A percentile compares a stretch with the other conserved stretches of the same genome.
phyloP scores from a whole-genome alignment of 1,140 invertebrate species.

The Drosophila trapezifrons region DNA sequence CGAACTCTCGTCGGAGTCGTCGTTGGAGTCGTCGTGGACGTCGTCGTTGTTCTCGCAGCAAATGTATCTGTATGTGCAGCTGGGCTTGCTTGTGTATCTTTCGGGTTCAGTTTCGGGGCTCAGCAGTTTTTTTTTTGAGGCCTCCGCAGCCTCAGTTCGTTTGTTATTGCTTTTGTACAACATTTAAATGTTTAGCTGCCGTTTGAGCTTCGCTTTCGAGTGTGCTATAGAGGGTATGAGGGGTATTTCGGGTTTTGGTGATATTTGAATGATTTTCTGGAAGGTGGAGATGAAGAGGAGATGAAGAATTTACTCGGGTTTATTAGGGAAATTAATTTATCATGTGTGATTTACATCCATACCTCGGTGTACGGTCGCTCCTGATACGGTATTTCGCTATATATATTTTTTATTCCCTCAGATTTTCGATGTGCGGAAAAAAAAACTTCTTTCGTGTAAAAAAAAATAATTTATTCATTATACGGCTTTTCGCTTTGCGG shows the following conservation, averaged over 20 bases:
- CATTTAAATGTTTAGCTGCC: slow-evolving; percentile 82
- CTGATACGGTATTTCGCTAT: too few relatives aligned
- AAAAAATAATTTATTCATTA: too few relatives aligned
- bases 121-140: slow-evolving; percentile 33
- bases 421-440: too few relatives aligned
- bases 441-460: too few relatives aligned
- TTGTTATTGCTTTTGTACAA: slow-evolving; percentile 80
- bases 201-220: slow-evolving; percentile 62
- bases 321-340: background rate
- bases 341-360: too few relatives aligned
- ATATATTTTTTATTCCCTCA: too few relatives aligned
- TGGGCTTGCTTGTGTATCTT: slow-evolving; percentile 58
- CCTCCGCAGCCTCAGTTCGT: slow-evolving; percentile 44
- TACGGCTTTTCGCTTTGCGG: too few relatives aligned
- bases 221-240: slow-evolving; percentile 1
- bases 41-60: slow-evolving; percentile 29
- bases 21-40: slow-evolving; percentile 11
- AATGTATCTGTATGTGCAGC: slow-evolving; percentile 68
- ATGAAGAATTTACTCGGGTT: background rate
- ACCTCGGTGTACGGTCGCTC: too few relatives aligned
- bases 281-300: background rate
- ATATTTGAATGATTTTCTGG: background rate
- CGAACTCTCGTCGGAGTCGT: slow-evolving; percentile 14
- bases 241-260: background rate
- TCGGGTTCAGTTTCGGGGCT: slow-evolving; percentile 42